phyloP scores from a whole-genome alignment of 1,140 invertebrate genomes.

The Aleiodes sp. region DNA sequence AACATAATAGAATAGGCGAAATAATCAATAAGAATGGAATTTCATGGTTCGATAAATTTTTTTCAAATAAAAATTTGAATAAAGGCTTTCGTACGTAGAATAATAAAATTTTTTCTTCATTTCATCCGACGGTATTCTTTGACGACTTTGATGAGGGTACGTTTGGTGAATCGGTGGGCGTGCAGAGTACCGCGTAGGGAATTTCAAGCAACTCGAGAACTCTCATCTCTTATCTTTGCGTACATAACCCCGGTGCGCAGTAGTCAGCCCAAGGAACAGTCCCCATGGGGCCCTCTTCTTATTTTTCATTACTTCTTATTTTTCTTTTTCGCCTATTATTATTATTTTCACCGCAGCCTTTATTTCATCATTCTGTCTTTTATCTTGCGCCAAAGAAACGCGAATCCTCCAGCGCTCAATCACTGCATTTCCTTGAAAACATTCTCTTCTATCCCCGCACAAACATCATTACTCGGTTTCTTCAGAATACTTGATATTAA shows the following conservation, averaged over 20 bases:
- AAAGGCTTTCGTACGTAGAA: not conserved
- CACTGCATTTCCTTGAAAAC: not conserved
- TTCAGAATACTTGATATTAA: not conserved
- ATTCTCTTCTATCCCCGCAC: not conserved
- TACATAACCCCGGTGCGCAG: not conserved
- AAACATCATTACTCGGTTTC: not conserved
- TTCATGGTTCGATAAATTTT: not conserved
- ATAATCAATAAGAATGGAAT: too few species aligned
- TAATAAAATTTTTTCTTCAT: not conserved
- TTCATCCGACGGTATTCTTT: not conserved
- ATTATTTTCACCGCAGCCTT: not conserved
- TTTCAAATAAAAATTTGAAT: not conserved
- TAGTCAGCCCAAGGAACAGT: not conserved
- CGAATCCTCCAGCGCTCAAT: not conserved
- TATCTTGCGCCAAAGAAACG: not conserved
- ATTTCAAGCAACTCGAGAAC: constrained; percentile 12
- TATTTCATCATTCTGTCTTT: constrained; percentile 1
- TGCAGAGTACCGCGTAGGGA: not conserved
- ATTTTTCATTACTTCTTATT: not conserved
- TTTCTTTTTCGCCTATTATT: not conserved
- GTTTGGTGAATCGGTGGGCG: not conserved
- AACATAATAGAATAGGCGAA: too few species aligned
- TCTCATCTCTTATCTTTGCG: constrained; percentile 4
- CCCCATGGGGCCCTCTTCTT: not conserved
- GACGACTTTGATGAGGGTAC: constrained; percentile 22